Conservation (phyloP, 1,140 invertebrate species). For the Sipha flava region DNA sequence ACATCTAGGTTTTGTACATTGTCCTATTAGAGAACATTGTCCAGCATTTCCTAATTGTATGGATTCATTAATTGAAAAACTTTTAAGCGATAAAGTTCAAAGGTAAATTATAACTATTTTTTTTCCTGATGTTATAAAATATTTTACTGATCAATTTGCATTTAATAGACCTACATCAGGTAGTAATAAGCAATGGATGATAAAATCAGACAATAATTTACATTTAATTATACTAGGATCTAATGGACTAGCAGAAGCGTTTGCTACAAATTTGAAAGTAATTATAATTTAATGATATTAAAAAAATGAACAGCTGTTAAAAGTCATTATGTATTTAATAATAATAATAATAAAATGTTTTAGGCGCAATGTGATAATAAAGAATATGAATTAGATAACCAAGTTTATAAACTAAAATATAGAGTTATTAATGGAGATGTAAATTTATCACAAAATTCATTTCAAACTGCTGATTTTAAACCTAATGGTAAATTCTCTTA, state of each 20-base stretch:
- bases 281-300: background rate
- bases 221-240: conserved; percentile 67
- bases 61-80: conserved; percentile 71
- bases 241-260: conserved; percentile 66
- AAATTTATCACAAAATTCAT: conserved; percentile 64
- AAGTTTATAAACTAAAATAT: conserved; percentile 74
- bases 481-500: conserved; percentile 56
- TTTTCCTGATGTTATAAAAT: background rate
- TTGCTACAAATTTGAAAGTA: conserved; percentile 53
- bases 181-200: conserved; percentile 59
- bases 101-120: conserved; percentile 45
- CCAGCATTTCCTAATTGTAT: conserved; percentile 83
- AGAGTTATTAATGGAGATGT: conserved; percentile 79
- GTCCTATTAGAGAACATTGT: conserved; percentile 87
- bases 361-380: conserved; percentile 65
- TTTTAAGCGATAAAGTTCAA: conserved; percentile 61
- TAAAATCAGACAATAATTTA: conserved; percentile 59
- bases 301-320: background rate
- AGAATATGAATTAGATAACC: conserved; percentile 74
- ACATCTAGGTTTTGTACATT: conserved; percentile 92
- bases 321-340: too few relatives aligned
- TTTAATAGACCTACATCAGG: conserved; percentile 54
- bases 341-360: conserved; percentile 45
- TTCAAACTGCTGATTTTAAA: conserved; percentile 64
- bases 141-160: background rate